Conservation (phyloP, 2,888 invertebrate genomes). For the Xestobium rufovillosum region DNA sequence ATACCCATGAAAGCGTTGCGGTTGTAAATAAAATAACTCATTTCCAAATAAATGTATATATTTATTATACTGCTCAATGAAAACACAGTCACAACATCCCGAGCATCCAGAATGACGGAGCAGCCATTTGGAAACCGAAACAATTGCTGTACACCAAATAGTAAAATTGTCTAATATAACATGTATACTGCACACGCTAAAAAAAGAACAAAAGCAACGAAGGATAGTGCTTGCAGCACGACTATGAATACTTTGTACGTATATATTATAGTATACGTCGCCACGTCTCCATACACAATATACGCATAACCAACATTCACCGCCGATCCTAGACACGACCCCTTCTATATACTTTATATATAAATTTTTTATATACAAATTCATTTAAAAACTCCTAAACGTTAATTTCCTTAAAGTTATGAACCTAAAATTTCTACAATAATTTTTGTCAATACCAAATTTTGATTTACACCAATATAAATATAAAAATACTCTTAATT, state of each 20-base stretch:
- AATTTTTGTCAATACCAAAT: constrained; percentile 46
- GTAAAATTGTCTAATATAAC: constrained; percentile 48
- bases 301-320: constrained; percentile 36
- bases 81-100: constrained; percentile 49
- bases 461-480: constrained; percentile 49
- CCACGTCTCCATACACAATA: constrained; percentile 39
- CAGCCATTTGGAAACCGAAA: constrained; percentile 36
- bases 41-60: constrained; percentile 67
- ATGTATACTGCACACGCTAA: constrained; percentile 47
- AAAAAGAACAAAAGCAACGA: constrained; percentile 41
- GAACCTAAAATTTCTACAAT: constrained; percentile 46
- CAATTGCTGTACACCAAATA: constrained; percentile 48
- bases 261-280: constrained; percentile 44
- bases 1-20: too few relatives aligned
- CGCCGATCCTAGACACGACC: constrained; percentile 16
- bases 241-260: constrained; percentile 46
- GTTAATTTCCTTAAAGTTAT: constrained; percentile 52
- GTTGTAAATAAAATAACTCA: constrained; percentile 13
- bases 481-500: constrained; percentile 48
- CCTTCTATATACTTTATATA: constrained; percentile 53
- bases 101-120: constrained; percentile 31
- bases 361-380: constrained; percentile 62
- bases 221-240: constrained; percentile 41
- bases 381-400: constrained; percentile 62
- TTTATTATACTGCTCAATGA: constrained; percentile 67